Evolutionary conservation across 2,113 vertebrate species (phyloP).

Genomic region (Zosterops japonicus): DNA sequence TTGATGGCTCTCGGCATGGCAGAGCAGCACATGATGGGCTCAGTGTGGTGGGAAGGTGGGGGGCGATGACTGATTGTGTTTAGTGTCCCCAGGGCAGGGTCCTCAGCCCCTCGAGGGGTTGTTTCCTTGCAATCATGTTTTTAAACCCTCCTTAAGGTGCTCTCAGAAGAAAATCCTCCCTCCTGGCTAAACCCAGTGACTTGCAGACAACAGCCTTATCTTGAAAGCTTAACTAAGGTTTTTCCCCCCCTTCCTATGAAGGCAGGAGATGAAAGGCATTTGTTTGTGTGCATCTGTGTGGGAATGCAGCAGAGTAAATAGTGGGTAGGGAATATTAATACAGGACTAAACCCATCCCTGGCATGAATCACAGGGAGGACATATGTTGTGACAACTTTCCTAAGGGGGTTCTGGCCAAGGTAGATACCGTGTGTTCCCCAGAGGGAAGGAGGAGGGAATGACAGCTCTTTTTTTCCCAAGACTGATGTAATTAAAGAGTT

Average conservation of each 20-base stretch:
- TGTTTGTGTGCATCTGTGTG: neutral
- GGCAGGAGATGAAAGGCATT: conserved; percentile 5
- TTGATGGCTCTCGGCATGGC: neutral
- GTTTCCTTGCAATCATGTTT: neutral
- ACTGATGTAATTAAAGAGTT: conserved; percentile 59
- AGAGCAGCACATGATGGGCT: fast-evolving
- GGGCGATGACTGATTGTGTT: neutral
- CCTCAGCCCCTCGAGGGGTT: neutral
- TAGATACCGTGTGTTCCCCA: conserved; percentile 26
- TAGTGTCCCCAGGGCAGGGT: neutral
- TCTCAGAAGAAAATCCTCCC: neutral
- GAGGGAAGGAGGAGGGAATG: neutral
- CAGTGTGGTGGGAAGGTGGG: neutral
- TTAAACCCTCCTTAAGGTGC: neutral
- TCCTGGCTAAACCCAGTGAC: neutral
- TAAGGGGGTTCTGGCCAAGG: conserved; percentile 42
- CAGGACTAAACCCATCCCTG: conserved; percentile 8
- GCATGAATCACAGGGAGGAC: conserved; percentile 11
- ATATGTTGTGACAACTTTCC: conserved; percentile 24
- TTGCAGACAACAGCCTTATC: neutral
- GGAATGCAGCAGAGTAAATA: neutral
- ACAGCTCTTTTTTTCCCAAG: conserved; percentile 42
- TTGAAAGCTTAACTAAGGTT: conserved; percentile 28
- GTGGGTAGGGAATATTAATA: conserved; percentile 43
- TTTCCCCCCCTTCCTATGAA: neutral